Base-by-base conservation (phyloP, 2,888 invertebrate genomes). In the Eustalomyia histrio region DNA sequence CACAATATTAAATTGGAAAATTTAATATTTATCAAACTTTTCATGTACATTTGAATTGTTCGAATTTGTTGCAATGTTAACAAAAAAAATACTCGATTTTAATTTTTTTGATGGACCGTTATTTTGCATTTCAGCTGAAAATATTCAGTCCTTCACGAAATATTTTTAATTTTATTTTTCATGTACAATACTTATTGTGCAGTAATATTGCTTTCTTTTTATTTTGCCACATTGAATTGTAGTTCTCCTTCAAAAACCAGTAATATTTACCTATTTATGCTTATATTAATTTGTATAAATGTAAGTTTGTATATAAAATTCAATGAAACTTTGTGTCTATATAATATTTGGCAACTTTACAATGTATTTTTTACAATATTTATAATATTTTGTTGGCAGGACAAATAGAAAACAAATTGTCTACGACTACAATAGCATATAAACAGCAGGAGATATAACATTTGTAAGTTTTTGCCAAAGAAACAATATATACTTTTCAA, bases 321-420 rank as follows among this genome's bases (percentile, higher is more conserved):
- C 78, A 78, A 78, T 78, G 67, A 79, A 79, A 79, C 43, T 64
- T 50, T 63, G 68, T 69, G 79, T 79, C 74, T 79, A 68, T 57
- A 79, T 63, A 64, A 58, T 64, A 74, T 57, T 79, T 79, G 79
- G 79, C 79, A 79, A 74, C 63, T 58, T 43, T 69, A 52, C 79
- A 73, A 73, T 33, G 6, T 55, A 12, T 55, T 55, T 17, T 69
- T n/a, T 24, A 65, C 29, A 76, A 72, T 53, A 76, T 58, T 63
- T 76, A 72, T 53, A 67, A 67, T 67, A 67, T 60, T 78, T 78
- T 78, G 71, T 67, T 78, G 78, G 65, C 78, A 78, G 72, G 78
- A 72, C 65, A 78, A 78, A 67, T 78, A 35, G 53, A 47, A 72
- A 78, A 72, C 78, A 78, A 72, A 72, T 78, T 72, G 71, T 72